Base-by-base conservation (phyloP, 2,888 invertebrate genomes). In the Leptopilina myrica region DNA sequence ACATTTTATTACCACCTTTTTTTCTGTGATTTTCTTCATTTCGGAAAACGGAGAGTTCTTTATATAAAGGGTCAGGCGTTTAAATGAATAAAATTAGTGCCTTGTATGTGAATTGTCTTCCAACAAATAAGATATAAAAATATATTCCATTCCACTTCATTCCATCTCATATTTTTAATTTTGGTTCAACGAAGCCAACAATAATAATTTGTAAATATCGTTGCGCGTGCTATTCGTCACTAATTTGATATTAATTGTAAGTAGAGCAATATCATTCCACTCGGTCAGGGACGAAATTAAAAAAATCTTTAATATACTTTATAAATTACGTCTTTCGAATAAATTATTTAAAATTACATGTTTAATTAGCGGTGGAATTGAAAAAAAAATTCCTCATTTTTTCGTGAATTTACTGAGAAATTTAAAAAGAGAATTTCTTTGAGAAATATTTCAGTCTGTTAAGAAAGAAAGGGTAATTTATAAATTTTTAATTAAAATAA, bases 231-330 rank as follows among this genome's bases (percentile, higher is more conserved):
- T 67, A 66, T 80, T 80, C 69, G 76, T 64, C 62, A 64, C 76
- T 82, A 82, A 80, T 80, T 78, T 75, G 77, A 76, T 76, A 78
- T 79, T 67, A 62, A 62, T 62, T 62, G 15, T 62, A 76, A 80
- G 69, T 77, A 73, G 77, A 75, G 79, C 82, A 77, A 80, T 81
- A 80, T 76, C 80, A 80, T 80, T 85, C 79, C 81, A 80, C 78
- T 83, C 80, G 80, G 76, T 78, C 81, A 49, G 66, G 56, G 40
- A 53, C 56, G 73, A 9, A 56, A 53, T 56, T 73, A 40, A 56
- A n/a, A 49, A 15, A 43, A 43, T 43, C 8, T 7, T 49, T 12
- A 11, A 49, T 11, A 49, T 9, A 49, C 8, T 67, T 67, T 49
- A 20, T 20, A 66, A 66, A 43, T n/a, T 43, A 66, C 43, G 66